Evolutionary conservation across 2,113 vertebrate species (phyloP).

Genomic region (Henicopernis longicauda): DNA sequence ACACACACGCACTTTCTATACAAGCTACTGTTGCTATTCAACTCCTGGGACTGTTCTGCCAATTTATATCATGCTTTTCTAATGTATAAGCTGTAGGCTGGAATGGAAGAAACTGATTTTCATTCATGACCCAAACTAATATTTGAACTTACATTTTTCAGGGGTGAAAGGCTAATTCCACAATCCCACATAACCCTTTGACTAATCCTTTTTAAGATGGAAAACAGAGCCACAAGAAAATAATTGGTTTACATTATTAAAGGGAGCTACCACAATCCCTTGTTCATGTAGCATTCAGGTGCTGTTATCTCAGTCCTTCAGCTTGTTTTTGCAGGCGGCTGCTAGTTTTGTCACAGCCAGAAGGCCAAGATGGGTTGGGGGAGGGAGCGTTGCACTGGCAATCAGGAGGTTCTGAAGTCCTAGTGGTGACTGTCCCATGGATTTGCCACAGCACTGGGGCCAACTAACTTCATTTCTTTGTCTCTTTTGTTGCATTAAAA

Average conservation of each 20-base stretch:
- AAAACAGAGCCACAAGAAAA: constrained; percentile 17
- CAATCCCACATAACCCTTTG: not conserved
- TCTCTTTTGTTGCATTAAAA: not conserved
- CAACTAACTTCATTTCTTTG: not conserved
- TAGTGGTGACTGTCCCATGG: not conserved
- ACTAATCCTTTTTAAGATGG: constrained; percentile 20
- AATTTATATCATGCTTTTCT: not conserved
- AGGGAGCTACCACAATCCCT: not conserved
- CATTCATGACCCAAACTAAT: not conserved
- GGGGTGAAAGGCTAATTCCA: constrained; percentile 25
- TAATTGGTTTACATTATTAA: constrained; percentile 35
- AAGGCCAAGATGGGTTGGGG: not conserved
- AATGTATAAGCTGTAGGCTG: not conserved
- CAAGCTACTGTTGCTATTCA: not conserved
- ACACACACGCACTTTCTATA: not conserved
- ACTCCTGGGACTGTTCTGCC: not conserved
- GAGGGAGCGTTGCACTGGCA: not conserved
- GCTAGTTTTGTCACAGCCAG: constrained; percentile 9
- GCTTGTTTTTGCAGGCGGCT: constrained; percentile 12
- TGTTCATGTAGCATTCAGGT: constrained; percentile 23
- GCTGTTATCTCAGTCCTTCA: constrained; percentile 49
- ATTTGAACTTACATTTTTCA: constrained; percentile 2
- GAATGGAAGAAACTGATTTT: constrained; percentile 3
- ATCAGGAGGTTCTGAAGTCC: not conserved
- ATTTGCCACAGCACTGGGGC: not conserved